phyloP scores from a whole-genome alignment of 1,140 invertebrate species.

The Sweltsa coloradensis region DNA sequence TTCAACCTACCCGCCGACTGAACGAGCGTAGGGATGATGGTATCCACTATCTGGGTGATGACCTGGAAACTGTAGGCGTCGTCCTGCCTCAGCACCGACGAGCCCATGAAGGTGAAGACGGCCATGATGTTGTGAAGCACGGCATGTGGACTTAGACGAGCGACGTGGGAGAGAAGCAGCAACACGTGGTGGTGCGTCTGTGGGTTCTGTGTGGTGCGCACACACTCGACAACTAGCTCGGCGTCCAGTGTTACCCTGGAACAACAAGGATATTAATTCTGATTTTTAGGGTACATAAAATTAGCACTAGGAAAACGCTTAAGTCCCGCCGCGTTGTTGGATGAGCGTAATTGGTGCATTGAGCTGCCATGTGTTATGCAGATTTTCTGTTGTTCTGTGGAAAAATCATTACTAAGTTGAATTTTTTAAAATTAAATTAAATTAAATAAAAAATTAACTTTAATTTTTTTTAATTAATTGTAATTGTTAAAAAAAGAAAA shows the following conservation, averaged over 20 bases:
- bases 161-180: slow-evolving; percentile 62
- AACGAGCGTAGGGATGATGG: slow-evolving; percentile 74
- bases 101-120: slow-evolving; percentile 93
- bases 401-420: too few species aligned
- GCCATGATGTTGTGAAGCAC: slow-evolving; percentile 77
- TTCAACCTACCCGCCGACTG: too few species aligned
- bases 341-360: too few species aligned
- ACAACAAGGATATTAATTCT: slow-evolving; percentile 13
- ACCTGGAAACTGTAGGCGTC: slow-evolving; percentile 90
- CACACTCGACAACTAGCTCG: slow-evolving; percentile 73
- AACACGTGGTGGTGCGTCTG: slow-evolving; percentile 89
- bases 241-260: slow-evolving; percentile 55
- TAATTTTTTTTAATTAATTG: too few species aligned
- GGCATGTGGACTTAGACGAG: slow-evolving; percentile 22
- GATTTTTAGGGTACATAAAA: neutral
- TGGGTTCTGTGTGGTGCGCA: slow-evolving; percentile 79
- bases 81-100: slow-evolving; percentile 78
- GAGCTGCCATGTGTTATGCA: too few species aligned
- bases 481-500: too few species aligned
- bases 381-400: too few species aligned
- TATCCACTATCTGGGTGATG: slow-evolving; percentile 80
- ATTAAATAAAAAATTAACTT: too few species aligned
- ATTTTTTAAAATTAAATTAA: too few species aligned
- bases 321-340: too few species aligned
- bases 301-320: slow-evolving; percentile 6